Base-by-base conservation (phyloP, 2,113 vertebrate species). In the Scartelaos histophorus region DNA sequence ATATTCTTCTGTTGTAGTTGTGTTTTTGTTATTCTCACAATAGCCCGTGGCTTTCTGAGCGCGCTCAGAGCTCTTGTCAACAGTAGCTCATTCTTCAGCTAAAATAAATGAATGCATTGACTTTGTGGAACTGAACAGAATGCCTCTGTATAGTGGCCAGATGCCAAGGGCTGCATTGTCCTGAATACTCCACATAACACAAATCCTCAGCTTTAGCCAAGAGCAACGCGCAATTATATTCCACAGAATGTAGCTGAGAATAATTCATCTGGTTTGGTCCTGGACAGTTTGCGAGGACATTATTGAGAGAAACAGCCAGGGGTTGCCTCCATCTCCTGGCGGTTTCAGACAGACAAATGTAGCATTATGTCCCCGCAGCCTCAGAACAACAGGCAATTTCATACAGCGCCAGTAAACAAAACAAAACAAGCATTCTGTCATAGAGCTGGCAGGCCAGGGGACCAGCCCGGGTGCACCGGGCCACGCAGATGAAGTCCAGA, bases 41-140 rank as follows among this genome's bases (percentile, higher is more conserved):
- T 66, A 62, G 64, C 72, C 64, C 17, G n/a, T 74, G 81, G 69
- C 60, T 80, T 79, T 76, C 62, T 62, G 69, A 80, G 83, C 61
- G 34, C 34, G 72, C 74, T 79, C 29, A 0, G 25, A 69, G 76
- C 76, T 47, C 72, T 61, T 29, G 61, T 74, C 70, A 75, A 87
- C 84, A 90, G 84, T 70, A 46, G 81, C 66, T 71, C 71, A 85
- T 88, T 92, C 83, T 89, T 88, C 21, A 53, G 64, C 80, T 62
- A 54, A 84, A 87, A 85, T 79, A 89, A 88, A 89, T 78, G 76
- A 83, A 85, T 38, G 82, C 80, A 84, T 78, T 76, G 80, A 85
- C 78, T 85, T 81, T 78, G 80, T 83, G 76, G 74, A 73, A 77
- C 72, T 60, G 69, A 84, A 89, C 72, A 86, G 77, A 88, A 73